phyloP scores from a whole-genome alignment of 2,888 invertebrate species.

The Drosophila niveifrons region DNA sequence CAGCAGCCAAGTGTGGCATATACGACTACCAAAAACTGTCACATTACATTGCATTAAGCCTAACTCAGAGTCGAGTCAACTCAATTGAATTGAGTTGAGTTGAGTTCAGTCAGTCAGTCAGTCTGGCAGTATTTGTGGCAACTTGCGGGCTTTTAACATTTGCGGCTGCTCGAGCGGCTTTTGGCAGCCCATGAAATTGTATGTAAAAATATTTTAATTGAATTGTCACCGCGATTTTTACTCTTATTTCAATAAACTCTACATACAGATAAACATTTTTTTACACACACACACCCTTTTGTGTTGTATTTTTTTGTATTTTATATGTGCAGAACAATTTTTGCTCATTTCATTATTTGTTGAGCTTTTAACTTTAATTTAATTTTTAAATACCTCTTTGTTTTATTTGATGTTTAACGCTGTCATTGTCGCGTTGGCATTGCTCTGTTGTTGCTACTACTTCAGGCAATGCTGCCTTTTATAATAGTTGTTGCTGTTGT shows the following conservation, averaged over 20 bases:
- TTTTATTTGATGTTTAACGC: slow-evolving; percentile 65
- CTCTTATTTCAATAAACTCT: slow-evolving; percentile 9
- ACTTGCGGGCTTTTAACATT: slow-evolving; percentile 46
- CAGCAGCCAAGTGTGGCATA: too few species aligned
- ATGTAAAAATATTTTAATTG: slow-evolving; percentile 78
- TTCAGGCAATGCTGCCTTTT: neutral
- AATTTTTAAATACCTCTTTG: slow-evolving; percentile 75
- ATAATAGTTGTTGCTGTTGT: slow-evolving; percentile 28
- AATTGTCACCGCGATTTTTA: slow-evolving; percentile 74
- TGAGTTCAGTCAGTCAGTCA: neutral
- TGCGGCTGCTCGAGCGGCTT: slow-evolving; percentile 71
- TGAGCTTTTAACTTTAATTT: slow-evolving; percentile 78
- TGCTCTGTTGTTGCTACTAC: slow-evolving; percentile 15
- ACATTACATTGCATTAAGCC: neutral
- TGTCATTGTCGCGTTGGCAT: slow-evolving; percentile 49
- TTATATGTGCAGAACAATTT: slow-evolving; percentile 32
- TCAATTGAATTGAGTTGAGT: neutral
- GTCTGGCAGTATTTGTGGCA: neutral
- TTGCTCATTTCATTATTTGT: slow-evolving; percentile 69
- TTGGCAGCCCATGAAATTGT: slow-evolving; percentile 62
- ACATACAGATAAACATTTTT: neutral
- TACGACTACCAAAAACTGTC: too few species aligned
- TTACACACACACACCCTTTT: slow-evolving; percentile 4
- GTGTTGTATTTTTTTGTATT: neutral
- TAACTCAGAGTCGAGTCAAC: slow-evolving; percentile 9